Evolutionary conservation across 2,113 vertebrate genomes (phyloP).

Genomic region (Nymphicus hollandicus): DNA sequence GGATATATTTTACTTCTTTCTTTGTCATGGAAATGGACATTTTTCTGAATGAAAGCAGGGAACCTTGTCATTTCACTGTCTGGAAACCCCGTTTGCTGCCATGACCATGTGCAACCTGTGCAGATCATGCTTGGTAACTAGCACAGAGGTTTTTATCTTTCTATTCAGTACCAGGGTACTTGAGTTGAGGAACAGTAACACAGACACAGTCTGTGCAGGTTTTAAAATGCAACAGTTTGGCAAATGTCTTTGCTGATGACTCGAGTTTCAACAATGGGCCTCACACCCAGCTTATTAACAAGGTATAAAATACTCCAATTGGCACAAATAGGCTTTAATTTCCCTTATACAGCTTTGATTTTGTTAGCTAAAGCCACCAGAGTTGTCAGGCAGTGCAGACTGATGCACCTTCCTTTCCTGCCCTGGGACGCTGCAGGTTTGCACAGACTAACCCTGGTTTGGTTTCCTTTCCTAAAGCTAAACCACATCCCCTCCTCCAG

Average conservation of each 20-base stretch:
- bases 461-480: neutral
- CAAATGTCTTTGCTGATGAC: neutral
- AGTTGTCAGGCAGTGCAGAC: neutral
- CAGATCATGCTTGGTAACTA: neutral
- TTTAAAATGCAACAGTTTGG: neutral
- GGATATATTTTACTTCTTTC: neutral
- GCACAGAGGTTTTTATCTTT: neutral
- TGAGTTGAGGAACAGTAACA: neutral
- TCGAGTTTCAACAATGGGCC: neutral
- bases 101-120: neutral
- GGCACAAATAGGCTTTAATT: neutral
- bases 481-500: neutral
- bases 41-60: neutral
- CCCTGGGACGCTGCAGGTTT: neutral
- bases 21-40: neutral
- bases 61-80: constrained; percentile 4
- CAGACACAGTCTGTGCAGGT: neutral
- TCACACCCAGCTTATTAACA: neutral
- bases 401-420: neutral
- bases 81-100: constrained; percentile 1
- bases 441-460: neutral
- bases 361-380: neutral
- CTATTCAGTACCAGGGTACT: neutral
- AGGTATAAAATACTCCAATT: neutral
- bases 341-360: neutral